Evolutionary conservation across 2,888 invertebrate genomes (phyloP), one percentile per base, ranked within the genome.

Genomic region (Horisme vitalbata): DNA sequence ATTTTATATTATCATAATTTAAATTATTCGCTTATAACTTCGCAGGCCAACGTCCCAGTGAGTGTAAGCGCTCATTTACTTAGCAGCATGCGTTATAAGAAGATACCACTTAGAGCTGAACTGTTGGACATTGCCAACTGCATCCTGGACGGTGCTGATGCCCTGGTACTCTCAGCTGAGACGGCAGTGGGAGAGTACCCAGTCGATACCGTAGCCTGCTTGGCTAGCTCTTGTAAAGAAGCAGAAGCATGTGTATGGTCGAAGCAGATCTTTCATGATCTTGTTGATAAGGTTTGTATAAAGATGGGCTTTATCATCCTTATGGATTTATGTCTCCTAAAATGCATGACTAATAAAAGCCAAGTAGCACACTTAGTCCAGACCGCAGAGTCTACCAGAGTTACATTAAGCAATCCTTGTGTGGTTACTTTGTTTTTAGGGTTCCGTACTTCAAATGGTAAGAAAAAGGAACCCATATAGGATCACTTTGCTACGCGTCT

Each of bases 111-210:
- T 1, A 80, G 94, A 65, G 91, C 94, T 1, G 94, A 94, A 72
- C 83, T 93, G 8, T 90, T 93, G 15, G 93, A 94, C 59, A 92
- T 95, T 4, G 93, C 93, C 26, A 94, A 94, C 68, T 94, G 95
- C 36, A 92, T 95, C 12, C 73, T 95, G 10, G 95, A 95, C 62
- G 95, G 95, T 10, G 93, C 91, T 32, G 95, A 95, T 67, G 92
- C 91, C 58, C 86, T 95, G 45, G 91, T 93, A 78, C 81, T 95
- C 31, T 91, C 92, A 1, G 93, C 94, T 32, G 95, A 95, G 68
- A 93, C 93, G 0, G 92, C 94, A 9, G 91, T 93, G 52, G 94
- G 94, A 6, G 66, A 80, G 8, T 92, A 91, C 60, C 94, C 94
- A 0, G 77, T 92, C 3, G 79, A 90, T 4, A 72, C 90, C 2